Conservation (phyloP, 2,888 invertebrate species). For the Cheilosia vernalis region DNA sequence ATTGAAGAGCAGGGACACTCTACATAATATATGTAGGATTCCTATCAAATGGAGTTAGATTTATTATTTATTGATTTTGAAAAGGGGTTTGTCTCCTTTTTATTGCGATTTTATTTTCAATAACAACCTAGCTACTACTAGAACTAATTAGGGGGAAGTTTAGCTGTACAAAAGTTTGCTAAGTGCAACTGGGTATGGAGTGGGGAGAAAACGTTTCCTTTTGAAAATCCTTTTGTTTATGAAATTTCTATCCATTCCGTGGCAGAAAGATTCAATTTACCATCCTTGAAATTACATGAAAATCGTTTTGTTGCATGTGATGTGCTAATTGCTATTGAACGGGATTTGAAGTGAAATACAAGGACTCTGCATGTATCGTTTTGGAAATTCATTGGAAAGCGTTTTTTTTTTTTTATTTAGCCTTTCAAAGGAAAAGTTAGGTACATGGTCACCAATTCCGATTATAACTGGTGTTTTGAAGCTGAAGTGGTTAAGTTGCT, state of each 20-base stretch:
- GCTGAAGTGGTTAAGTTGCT: neutral
- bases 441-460: constrained; percentile 49
- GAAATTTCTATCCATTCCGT: neutral
- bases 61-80: constrained; percentile 59
- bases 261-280: constrained; percentile 6
- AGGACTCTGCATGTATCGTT: neutral
- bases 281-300: constrained; percentile 10
- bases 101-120: constrained; percentile 5
- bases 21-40: constrained; percentile 1
- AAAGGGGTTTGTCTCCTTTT: neutral
- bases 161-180: constrained; percentile 31
- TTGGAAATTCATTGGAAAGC: constrained; percentile 17
- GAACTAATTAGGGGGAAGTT: constrained; percentile 36
- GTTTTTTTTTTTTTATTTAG: neutral
- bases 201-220: constrained; percentile 27
- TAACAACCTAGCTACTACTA: constrained; percentile 7
- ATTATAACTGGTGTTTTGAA: constrained; percentile 20
- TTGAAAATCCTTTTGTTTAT: constrained; percentile 19
- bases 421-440: constrained; percentile 14
- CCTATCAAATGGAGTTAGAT: constrained; percentile 26
- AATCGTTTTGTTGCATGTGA: neutral
- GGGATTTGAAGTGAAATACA: neutral
- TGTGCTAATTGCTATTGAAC: constrained; percentile 34
- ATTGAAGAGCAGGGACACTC: neutral
- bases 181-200: constrained; percentile 12